Conservation (phyloP, 2,113 vertebrate genomes). For the Calyptommatus sinebrachiatus region DNA sequence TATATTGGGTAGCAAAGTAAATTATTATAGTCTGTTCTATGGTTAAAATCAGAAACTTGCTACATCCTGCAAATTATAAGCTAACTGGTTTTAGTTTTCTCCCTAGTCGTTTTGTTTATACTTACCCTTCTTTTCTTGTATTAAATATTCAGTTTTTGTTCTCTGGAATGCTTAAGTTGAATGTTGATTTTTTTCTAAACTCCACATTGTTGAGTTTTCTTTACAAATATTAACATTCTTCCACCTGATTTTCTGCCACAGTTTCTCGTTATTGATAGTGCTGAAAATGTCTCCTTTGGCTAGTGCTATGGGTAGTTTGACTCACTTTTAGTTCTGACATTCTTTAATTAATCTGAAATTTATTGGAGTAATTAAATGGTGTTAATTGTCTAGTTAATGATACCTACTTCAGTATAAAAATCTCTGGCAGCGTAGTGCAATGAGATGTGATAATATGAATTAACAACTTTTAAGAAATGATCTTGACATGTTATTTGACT, state of each 20-base stretch:
- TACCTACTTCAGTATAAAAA: not conserved
- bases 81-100: not conserved
- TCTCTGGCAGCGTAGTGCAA: not conserved
- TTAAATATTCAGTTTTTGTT: not conserved
- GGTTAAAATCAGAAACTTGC: slow-evolving; percentile 1
- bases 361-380: not conserved
- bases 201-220: not conserved
- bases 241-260: not conserved
- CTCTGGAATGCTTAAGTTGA: not conserved
- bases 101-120: not conserved
- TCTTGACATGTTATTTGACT: not conserved
- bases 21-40: not conserved
- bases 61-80: not conserved
- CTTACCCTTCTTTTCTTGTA: not conserved
- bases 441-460: not conserved
- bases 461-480: not conserved
- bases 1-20: slow-evolving; percentile 15
- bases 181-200: not conserved
- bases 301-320: not conserved
- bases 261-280: not conserved
- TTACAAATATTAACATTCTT: not conserved
- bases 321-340: not conserved
- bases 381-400: not conserved
- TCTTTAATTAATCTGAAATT: not conserved
- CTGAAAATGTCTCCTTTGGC: not conserved